Evolutionary conservation across 2,888 invertebrate genomes (phyloP).

Genomic region (Pollenia griseotomentosa): DNA sequence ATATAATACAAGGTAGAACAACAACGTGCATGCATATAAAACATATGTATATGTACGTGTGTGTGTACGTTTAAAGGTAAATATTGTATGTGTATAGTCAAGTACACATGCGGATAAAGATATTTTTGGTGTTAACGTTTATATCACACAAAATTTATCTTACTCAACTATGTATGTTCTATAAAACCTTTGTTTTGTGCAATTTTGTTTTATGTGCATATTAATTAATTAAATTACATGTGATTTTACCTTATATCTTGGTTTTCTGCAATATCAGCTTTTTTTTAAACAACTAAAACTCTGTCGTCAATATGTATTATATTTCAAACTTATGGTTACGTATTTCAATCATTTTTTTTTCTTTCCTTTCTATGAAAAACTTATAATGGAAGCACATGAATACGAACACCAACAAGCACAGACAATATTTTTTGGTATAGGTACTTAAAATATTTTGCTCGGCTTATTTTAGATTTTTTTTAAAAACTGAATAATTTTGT

Average conservation of each 20-base stretch:
- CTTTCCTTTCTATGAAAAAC: slow-evolving; percentile 12
- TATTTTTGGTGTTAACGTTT: background rate
- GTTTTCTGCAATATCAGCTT: slow-evolving; percentile 52
- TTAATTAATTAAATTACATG: background rate
- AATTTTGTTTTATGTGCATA: background rate
- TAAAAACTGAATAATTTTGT: background rate
- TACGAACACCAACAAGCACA: slow-evolving; percentile 43
- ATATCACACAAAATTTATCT: background rate
- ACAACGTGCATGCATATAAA: slow-evolving; percentile 12
- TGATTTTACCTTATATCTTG: slow-evolving; percentile 46
- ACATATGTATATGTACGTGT: background rate
- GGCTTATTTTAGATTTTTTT: background rate
- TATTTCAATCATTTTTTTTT: slow-evolving; percentile 58
- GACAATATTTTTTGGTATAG: slow-evolving; percentile 26
- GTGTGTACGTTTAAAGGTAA: background rate
- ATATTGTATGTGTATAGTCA: background rate
- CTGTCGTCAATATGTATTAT: slow-evolving; percentile 5
- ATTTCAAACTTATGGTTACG: slow-evolving; percentile 60
- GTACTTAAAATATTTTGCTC: background rate
- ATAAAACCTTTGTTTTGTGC: background rate
- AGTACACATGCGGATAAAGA: slow-evolving; percentile 49
- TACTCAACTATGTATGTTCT: too few species aligned
- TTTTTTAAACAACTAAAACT: background rate
- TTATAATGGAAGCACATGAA: slow-evolving; percentile 64
- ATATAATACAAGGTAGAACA: slow-evolving; percentile 17